Conservation (phyloP, 2,888 invertebrate genomes). For the Cheiracanthium punctorium region DNA sequence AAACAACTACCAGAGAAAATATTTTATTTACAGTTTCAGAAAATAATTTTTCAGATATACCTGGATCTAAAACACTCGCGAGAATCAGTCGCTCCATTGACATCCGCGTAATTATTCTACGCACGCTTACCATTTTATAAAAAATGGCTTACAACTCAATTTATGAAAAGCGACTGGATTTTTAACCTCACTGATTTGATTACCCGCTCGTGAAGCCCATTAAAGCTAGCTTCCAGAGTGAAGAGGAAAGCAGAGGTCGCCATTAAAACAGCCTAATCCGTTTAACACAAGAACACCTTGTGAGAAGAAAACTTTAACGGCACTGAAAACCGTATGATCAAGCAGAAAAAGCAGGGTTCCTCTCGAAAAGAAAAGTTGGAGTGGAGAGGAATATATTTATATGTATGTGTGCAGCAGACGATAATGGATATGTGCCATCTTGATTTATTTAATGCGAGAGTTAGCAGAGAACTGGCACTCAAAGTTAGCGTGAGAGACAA, state of each 20-base stretch:
- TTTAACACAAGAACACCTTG: conserved; percentile 9
- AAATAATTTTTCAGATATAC: no score
- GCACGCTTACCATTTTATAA: not conserved
- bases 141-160: not conserved
- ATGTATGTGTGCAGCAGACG: not conserved
- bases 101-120: no score
- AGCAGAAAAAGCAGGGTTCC: not conserved
- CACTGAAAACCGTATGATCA: not conserved
- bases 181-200: conserved; percentile 38
- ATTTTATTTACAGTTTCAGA: no score
- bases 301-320: not conserved
- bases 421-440: not conserved
- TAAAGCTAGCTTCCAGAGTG: conserved; percentile 30
- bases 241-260: not conserved
- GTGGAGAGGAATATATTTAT: not conserved
- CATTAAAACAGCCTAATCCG: conserved; percentile 39
- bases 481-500: not conserved
- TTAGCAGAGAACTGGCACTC: not conserved
- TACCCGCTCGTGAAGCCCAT: not conserved
- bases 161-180: conserved; percentile 23
- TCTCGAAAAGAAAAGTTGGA: not conserved
- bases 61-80: no score
- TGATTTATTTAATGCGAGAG: not conserved
- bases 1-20: no score
- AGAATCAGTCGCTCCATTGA: no score